These are phyloP conservation scores for Diarsia dahlii DNA, from an alignment of 2,888 invertebrate genomes.

Conservation along the genomic window DNA sequence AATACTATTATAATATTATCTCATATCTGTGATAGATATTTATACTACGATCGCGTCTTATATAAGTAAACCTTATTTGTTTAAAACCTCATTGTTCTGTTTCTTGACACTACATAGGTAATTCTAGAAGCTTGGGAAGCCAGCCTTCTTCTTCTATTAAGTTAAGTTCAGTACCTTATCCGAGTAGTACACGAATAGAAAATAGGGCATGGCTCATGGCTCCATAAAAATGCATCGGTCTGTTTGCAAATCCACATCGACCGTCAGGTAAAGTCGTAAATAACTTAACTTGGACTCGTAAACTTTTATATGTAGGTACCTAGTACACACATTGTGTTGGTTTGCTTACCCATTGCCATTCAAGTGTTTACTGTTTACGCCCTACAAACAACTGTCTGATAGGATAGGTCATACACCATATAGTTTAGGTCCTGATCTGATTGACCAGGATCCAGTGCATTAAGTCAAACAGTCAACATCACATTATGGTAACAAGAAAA, in stretches of 20 bases:
- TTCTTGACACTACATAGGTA: not conserved
- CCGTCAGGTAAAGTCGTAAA: slow-evolving; percentile 6
- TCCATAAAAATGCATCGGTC: slow-evolving; percentile 9
- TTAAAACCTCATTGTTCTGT: slow-evolving; percentile 2
- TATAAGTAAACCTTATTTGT: slow-evolving; percentile 20
- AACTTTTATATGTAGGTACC: not conserved
- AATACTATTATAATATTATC: slow-evolving; percentile 44
- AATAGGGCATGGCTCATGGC: slow-evolving; percentile 36
- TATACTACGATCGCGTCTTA: not conserved
- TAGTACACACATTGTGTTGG: not conserved
- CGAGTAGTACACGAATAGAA: not conserved
- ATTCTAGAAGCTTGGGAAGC: not conserved
- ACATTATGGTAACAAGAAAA: too few species aligned
- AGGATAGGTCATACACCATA: too few species aligned
- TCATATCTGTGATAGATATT: too few species aligned
- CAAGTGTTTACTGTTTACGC: not conserved
- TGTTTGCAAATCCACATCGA: slow-evolving; percentile 7
- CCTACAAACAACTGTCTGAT: too few species aligned
- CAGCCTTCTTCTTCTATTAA: not conserved
- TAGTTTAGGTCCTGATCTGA: too few species aligned
- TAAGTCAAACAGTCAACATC: too few species aligned
- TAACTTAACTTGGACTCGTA: slow-evolving; percentile 28
- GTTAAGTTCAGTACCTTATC: not conserved
- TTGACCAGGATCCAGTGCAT: too few species aligned
- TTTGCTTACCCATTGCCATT: not conserved